Evolutionary conservation across 2,888 invertebrate species (phyloP), one percentile per base, ranked within the genome.

Genomic region (Dromius quadrimaculatus): DNA sequence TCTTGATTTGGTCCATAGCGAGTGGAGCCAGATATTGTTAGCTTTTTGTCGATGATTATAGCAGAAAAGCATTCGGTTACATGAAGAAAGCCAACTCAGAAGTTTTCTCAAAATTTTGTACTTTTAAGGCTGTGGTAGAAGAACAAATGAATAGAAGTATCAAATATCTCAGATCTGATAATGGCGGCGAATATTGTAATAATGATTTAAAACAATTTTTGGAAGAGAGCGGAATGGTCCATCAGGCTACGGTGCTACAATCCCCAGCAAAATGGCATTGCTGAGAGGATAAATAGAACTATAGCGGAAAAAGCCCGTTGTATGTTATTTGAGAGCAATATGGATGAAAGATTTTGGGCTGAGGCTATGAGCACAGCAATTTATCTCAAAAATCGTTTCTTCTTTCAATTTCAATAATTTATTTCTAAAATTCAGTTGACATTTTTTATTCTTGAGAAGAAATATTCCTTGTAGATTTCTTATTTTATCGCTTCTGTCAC

Each of bases 21-120:
- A n/a, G 70, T 78, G 6, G 78, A 77, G 72, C 72, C 75, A 5
- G 77, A 79, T 63, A 19, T 79, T 5, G 76, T 76, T 73, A 76
- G 76, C 6, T 77, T 76, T 0, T 77, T 77, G 75, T 72, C 74
- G 68, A 68, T 34, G 62, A 77, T 57, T 28, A 15, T 11, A 64
- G 70, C 69, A 20, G 72, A 72, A 66, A 11, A 28, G 15, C 71
- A 19, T 65, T 59, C 34, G 61, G 74, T 5, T 62, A 70, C 1
- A 69, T 77, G 4, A 9, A 77, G 4, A 75, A 71, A 23, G 34
- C 20, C 4, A 76, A 76, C 20, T 22, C 54, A 32, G 72, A 77
- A 38, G 73, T 72, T 1, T 47, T 74, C 11, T 43, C 71, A 0
- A 69, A 65, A 4, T 76, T 76, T 20, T 74, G 72, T 13, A 72